Evolutionary conservation across 1,140 invertebrate species (phyloP).

Genomic region (Apis dorsata): DNA sequence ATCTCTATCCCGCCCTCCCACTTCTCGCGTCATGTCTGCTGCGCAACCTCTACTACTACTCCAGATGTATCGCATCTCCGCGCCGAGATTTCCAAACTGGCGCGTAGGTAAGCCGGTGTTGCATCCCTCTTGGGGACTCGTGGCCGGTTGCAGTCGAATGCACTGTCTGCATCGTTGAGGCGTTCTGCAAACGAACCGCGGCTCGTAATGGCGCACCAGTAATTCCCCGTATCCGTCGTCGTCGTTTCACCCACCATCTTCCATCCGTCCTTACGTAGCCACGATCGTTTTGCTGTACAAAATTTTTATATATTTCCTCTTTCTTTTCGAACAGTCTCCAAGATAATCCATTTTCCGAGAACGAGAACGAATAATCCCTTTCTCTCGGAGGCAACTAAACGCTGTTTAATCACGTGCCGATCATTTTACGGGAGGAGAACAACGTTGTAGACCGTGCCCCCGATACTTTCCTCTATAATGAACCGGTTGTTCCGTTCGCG

Average conservation of each 20-base stretch:
- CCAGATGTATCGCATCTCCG: constrained; percentile 67
- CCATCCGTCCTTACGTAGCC: not conserved
- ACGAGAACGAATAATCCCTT: too few species aligned
- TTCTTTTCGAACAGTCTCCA: too few species aligned
- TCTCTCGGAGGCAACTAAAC: too few species aligned
- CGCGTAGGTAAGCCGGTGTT: constrained; percentile 64
- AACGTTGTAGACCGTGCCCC: too few species aligned
- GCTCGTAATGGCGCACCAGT: constrained; percentile 64
- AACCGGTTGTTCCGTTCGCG: constrained; percentile 18
- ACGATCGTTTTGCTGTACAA: too few species aligned
- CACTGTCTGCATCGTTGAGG: constrained; percentile 67
- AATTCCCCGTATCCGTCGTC: constrained; percentile 58
- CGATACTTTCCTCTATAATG: not conserved
- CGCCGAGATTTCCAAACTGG: constrained; percentile 72
- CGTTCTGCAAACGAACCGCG: constrained; percentile 66
- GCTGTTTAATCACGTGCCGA: too few species aligned
- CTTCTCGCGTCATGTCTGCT: constrained; percentile 65
- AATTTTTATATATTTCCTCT: too few species aligned
- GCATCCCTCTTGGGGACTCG: constrained; percentile 60
- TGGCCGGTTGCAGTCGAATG: constrained; percentile 69
- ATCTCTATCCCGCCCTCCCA: constrained; percentile 35
- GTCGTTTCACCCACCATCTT: not conserved
- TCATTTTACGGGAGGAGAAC: not conserved
- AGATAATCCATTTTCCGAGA: too few species aligned
- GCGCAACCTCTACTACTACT: constrained; percentile 57